Percentiles rank a stretch among this genome's conserved stretches.
These are phyloP conservation scores for Mallateleia sp. DNA, from an alignment of 2,888 invertebrate genomes.

Conservation along the genomic window DNA sequence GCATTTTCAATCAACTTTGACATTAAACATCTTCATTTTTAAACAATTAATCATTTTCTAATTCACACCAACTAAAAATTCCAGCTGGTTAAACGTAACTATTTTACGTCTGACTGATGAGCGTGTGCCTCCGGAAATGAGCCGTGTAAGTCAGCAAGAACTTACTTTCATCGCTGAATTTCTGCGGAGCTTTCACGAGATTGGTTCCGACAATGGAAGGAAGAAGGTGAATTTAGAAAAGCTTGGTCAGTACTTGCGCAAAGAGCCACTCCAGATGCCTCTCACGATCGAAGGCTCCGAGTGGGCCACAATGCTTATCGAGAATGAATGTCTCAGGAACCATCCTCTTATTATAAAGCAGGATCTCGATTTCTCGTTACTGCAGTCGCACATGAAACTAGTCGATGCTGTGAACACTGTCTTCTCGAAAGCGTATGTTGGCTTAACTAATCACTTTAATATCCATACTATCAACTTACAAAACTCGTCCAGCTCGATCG, in stretches of 20 bases:
- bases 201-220: conserved; percentile 87
- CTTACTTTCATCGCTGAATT: conserved; percentile 97
- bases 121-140: conserved; percentile 95
- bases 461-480: conserved; percentile 80
- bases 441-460: conserved; percentile 92
- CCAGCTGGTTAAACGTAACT: conserved; percentile 96
- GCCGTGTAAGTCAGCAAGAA: conserved; percentile 96
- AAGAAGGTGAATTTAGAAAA: conserved; percentile 94
- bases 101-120: conserved; percentile 96
- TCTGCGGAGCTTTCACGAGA: conserved; percentile 95
- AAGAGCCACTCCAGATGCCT: conserved; percentile 92
- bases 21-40: too few species aligned
- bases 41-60: too few species aligned
- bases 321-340: conserved; percentile 93
- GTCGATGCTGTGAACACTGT: conserved; percentile 92
- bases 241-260: conserved; percentile 96
- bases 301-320: conserved; percentile 94
- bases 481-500: conserved; percentile 77
- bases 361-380: conserved; percentile 94
- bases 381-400: conserved; percentile 95
- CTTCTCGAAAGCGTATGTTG: conserved; percentile 92
- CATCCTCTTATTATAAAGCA: conserved; percentile 94
- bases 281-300: conserved; percentile 93
- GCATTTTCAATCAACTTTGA: too few species aligned
- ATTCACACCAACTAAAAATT: conserved; percentile 83